phyloP scores from a whole-genome alignment of 2,113 vertebrate genomes.

The Dolichallabes microphthalmus region DNA sequence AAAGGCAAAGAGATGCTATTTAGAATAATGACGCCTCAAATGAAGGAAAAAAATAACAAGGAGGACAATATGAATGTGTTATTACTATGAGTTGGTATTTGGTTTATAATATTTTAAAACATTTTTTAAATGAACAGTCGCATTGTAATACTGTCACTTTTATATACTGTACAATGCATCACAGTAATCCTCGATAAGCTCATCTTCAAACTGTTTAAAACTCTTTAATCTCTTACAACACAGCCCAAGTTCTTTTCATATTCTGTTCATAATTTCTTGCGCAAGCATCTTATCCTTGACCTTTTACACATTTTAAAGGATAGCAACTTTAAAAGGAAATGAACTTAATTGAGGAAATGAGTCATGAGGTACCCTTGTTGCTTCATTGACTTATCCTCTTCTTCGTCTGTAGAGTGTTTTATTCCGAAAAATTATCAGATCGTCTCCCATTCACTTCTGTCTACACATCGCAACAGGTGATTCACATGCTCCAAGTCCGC shows the following conservation, averaged over 20 bases:
- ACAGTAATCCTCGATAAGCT: neutral
- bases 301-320: too few species aligned
- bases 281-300: neutral
- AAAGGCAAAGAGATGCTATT: neutral
- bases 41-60: neutral
- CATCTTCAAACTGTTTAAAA: neutral
- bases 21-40: neutral
- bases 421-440: too few species aligned
- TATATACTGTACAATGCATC: neutral
- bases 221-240: neutral
- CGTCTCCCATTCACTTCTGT: too few species aligned
- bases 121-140: too few species aligned
- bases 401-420: too few species aligned
- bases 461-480: too few species aligned
- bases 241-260: neutral
- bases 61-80: neutral
- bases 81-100: neutral
- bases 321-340: neutral
- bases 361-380: neutral
- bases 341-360: neutral
- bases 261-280: neutral
- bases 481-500: too few species aligned
- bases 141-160: neutral
- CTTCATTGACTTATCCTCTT: neutral
- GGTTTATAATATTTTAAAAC: neutral